Base-by-base conservation (phyloP, 2,113 vertebrate species). In the Microtus montanus region DNA sequence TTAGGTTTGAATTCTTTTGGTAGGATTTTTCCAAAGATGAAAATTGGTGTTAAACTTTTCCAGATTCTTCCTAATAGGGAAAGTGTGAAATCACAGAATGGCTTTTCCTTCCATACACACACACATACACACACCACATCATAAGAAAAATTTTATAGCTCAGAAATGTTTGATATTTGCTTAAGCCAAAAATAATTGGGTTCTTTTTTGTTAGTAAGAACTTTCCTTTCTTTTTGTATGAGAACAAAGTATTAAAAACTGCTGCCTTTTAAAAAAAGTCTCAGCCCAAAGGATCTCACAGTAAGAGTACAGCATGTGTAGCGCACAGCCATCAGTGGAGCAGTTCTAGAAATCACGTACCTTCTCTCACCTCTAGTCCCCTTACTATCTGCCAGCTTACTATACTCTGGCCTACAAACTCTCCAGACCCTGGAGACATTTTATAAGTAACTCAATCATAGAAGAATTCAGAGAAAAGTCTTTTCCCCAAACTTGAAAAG, bases 41-140 rank as follows among this genome's bases (percentile, higher is more conserved):
- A 90, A 64, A 91, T 90, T 95, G 82, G 17, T 78, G 64, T 89
- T 97, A 96, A 97, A 49, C 33, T 92, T 95, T 95, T 96, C 82
- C 90, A 97, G 95, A 97, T 92, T 94, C 66, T 96, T 96, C 66
- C 44, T 94, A 96, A 89, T 79, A 96, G 85, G 35, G 82, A 95
- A 97, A 92, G 88, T 97, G 83, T 96, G 75, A 96, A 93, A 90
- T 95, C 85, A 92, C 64, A 92, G 61, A 97, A 86, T 86, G 41
- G 75, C 91, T 89, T 93, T 91, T 86, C 3, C 38, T 78, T 74
- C 44, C 33, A 92, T 26, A 63, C 82, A 52, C 9, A 77, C 70
- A 92, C 2, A 63, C 17, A 38, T 12, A 15, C 58, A 73, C 41
- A 78, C n/a, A 82, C 54, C 44, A 70, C 52, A 44, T 83, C 78